Evolutionary conservation across 2,113 vertebrate species (phyloP), one percentile per base, ranked within the genome.

Genomic region (Gobio gobio): DNA sequence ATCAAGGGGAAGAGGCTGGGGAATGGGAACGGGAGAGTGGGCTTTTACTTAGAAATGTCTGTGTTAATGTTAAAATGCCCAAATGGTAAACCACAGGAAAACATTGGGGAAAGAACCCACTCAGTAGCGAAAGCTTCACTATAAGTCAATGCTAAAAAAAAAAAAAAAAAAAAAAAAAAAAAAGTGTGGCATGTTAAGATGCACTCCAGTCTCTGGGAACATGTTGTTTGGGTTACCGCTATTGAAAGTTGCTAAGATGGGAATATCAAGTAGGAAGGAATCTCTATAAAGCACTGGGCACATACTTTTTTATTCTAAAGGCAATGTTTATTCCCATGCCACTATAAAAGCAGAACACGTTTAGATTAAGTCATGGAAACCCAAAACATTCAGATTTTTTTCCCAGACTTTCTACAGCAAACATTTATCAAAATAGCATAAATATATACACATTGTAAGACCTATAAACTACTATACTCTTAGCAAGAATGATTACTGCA

Each of bases 171-270:
- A 86, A 79, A 84, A 85, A 82, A 49, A 24, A 29, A 29, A 29
- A 29, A 49, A 24, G 47, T 59, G 61, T 84, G 85, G 85, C 85
- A 58, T 88, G 85, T 85, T 82, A 61, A 86, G 89, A 91, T 91
- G 77, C 86, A 78, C 18, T 18, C 13, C 64, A 83, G 64, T 88
- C 58, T 84, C 83, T 91, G 89, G 91, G 91, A 91, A 90, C 90
- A 91, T 89, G 90, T 88, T 81, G 86, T 61, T 78, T 89, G 84
- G 89, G 73, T 84, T 87, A 63, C 91, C 89, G 84, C 91, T 87
- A 82, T 81, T 89, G 93, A 87, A 95, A 87, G 94, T 95, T 86
- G 95, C 88, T 93, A 90, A 91, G 93, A 92, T 87, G 86, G 93
- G 88, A 93, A 91, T 86, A 89, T 85, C 88, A 89, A 88, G 91